Base-by-base conservation (phyloP, 2,113 vertebrate genomes). In the Cichladusa arquata region DNA sequence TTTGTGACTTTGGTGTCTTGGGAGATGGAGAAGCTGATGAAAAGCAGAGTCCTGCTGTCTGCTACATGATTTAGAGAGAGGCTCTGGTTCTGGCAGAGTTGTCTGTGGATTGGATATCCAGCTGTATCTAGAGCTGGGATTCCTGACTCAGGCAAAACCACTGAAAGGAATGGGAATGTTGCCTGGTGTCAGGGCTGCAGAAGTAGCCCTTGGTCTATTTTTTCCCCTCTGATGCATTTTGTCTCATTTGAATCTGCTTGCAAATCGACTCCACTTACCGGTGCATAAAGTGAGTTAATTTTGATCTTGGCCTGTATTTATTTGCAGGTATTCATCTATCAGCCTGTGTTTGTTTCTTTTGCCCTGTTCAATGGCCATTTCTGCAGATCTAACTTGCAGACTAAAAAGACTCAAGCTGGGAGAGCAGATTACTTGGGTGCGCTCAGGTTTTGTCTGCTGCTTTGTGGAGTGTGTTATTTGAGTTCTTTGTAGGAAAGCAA, bases 261-360 rank as follows among this genome's bases (percentile, higher is more conserved):
- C 72, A 90, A 79, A 92, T 51, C 7, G 25, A 6, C 42, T 66
- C 22, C 25, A 54, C 25, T 94, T 58, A 34, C 34, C 34, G 42
- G 38, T 89, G 90, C 90, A 62, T 85, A 42, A 87, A 93, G 42
- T 17, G 42, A 84, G 56, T 89, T 95, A 50, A 83, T 91, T 96
- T 91, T 76, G 34, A 54, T 90, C 51, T 89, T 64, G 84, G 60
- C 65, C 85, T 61, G 34, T 31, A 12, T 8, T 89, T 44, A 31
- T 40, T 82, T 92, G 42, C 70, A 95, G 69, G 57, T 60, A 7
- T 42, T 79, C 36, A 26, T 66, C 76, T n/a, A 22, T 58, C 82
- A 86, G 33, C 74, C 61, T 72, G 33, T 34, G 19, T 36, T 65
- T 72, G 28, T 84, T 92, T 71, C 88, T 80, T 92, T 72, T 92